A percentile compares a stretch with the other conserved stretches of the same genome.
phyloP scores from a whole-genome alignment of 2,113 vertebrate genomes.

The Forbesichthys agassizii region DNA sequence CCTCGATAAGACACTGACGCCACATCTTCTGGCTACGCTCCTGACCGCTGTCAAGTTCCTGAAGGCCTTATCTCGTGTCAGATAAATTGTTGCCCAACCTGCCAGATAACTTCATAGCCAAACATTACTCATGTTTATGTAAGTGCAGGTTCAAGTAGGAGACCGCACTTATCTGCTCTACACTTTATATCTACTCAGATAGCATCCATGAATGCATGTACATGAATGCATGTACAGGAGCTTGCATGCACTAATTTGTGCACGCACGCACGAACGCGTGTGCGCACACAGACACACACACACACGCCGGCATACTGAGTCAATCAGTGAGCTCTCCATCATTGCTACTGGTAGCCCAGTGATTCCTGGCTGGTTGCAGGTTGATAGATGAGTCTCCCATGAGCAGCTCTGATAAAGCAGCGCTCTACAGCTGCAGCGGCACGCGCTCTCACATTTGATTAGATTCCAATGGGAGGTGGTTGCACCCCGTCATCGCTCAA shows the following conservation, averaged over 20 bases:
- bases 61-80: constrained; percentile 44
- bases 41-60: constrained; percentile 23
- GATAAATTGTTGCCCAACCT: constrained; percentile 40
- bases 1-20: constrained; percentile 22
- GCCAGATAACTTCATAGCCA: constrained; percentile 43
- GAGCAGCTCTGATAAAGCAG: constrained; percentile 72
- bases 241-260: not conserved
- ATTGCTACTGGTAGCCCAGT: constrained; percentile 58
- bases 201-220: constrained; percentile 8
- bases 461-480: constrained; percentile 74
- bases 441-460: constrained; percentile 75
- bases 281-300: constrained; percentile 26
- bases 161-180: constrained; percentile 48
- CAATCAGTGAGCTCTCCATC: constrained; percentile 67
- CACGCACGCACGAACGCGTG: not conserved
- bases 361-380: constrained; percentile 70
- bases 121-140: constrained; percentile 50
- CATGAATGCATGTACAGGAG: not conserved
- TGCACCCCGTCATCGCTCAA: constrained; percentile 71
- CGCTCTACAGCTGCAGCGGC: constrained; percentile 69
- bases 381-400: constrained; percentile 75
- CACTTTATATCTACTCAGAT: constrained; percentile 33
- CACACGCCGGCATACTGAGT: constrained; percentile 50
- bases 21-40: constrained; percentile 21
- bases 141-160: constrained; percentile 36